Evolutionary conservation across 2,888 invertebrate species (phyloP), one percentile per base, ranked within the genome.

Genomic region (Tineola bisselliella): DNA sequence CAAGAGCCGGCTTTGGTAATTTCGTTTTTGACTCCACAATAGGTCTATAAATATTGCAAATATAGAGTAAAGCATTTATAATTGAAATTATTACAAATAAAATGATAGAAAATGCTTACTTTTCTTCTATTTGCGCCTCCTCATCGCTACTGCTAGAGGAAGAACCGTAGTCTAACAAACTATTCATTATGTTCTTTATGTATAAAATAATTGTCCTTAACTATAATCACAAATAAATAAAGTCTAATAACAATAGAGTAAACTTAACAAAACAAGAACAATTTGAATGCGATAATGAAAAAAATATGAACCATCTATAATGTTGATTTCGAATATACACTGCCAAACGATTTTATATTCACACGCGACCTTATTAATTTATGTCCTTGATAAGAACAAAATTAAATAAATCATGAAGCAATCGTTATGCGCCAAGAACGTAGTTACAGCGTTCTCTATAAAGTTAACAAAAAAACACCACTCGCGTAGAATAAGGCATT

Each of bases 111-210:
- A 58, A 67, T 18, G 67, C 75, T 75, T 71, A 87, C 87, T 69
- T 81, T 72, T 78, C 81, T 66, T 66, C 71, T 43, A 79, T 76
- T 60, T 71, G 71, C 17, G 69, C 68, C 63, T 88, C 88, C 65
- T 84, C 87, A 44, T 89, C 89, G 4, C 89, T 86, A 62, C 80
- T 81, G 68, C 87, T 88, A 43, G 84, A 79, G 60, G 88, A 88
- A 67, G 82, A 81, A 60, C 90, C 91, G 70, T 92, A 92, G 81
- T 91, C 91, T 64, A 92, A 89, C 66, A 92, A 80, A 70, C 92
- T 92, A 78, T 90, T 89, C 90, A 91, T 90, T 19, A 2, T 54
- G 15, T 48, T 48, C 10, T 38, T 38, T 12, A 38, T 38, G 10
- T 38, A n/a, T 6, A 25, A 25, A 25, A 25, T 25, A 25, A 4